Evolutionary conservation across 2,888 invertebrate genomes (phyloP).

Genomic region (Xanthorhoe designata): DNA sequence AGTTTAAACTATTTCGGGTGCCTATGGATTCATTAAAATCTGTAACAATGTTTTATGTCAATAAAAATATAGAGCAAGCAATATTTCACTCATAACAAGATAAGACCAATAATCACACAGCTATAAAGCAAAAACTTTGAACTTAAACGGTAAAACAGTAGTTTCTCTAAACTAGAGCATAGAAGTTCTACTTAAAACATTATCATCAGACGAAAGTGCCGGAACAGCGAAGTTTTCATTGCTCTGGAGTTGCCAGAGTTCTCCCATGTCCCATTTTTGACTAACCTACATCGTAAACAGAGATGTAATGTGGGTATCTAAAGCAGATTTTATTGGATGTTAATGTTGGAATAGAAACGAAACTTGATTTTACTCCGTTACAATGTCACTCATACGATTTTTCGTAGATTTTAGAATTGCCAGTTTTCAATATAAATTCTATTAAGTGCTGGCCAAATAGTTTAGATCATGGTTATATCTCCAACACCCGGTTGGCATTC

Average conservation of each 20-base stretch:
- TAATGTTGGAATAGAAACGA: not conserved
- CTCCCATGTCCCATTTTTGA: constrained; percentile 9
- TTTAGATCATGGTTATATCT: no score
- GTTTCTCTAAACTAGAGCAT: not conserved
- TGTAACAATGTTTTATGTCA: no score
- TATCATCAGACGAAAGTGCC: not conserved
- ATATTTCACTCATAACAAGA: no score
- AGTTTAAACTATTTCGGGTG: no score
- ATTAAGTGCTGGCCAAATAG: no score
- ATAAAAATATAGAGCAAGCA: no score
- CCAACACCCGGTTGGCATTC: no score
- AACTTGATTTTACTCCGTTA: not conserved
- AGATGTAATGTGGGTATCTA: constrained; percentile 1
- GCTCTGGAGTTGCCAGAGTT: constrained; percentile 22
- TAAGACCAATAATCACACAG: not conserved
- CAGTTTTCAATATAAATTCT: no score
- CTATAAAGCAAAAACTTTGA: not conserved
- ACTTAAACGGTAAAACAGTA: not conserved
- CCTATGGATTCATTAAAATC: no score
- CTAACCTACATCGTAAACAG: constrained; percentile 6
- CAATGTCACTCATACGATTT: no score
- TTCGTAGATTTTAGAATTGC: no score
- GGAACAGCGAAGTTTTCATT: constrained; percentile 32
- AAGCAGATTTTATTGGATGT: not conserved
- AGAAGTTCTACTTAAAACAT: not conserved